Base-by-base conservation (phyloP, 2,113 vertebrate genomes). In the Beaufortia kweichowensis region DNA sequence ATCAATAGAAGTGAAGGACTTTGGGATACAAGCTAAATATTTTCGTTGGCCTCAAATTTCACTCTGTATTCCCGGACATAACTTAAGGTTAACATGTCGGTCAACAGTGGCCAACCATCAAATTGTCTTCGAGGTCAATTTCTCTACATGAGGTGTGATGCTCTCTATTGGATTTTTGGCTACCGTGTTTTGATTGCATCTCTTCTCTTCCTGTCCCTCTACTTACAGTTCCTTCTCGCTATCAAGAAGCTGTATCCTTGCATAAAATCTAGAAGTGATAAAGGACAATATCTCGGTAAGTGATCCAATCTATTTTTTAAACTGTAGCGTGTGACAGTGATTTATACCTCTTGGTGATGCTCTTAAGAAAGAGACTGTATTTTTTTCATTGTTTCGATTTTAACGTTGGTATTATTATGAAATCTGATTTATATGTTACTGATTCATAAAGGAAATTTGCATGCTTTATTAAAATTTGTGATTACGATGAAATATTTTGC, bases 241-340 rank as follows among this genome's bases (percentile, higher is more conserved):
- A 86, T 86, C 87, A 64, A 87, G 88, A 84, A 81, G 76, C 85
- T 21, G 70, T 69, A 85, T 82, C 77, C 82, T 84, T 87, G 81
- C 83, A 78, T 86, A 81, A 84, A 69, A 80, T 87, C 83, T 87
- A 74, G 84, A 75, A 84, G 78, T 90, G 77, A 89, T 87, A 90
- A 85, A 83, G 83, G 77, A 76, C 88, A 72, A 80, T 86, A 83
- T 87, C 77, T 10, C 79, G 92, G 93, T 95, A 86, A 94, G 94
- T 93, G 76, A 80, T n/a, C 19, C 23, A 68, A 19, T 78, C 77
- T 81, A 17, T 79, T 57, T 61, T 50, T 76, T 68, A 21, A 63
- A 71, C 63, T 26, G 67, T 46, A 53, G 43, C 21, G 62, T 76
- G 29, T 79, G 76, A 73, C 60, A 46, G 33, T 84, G 79, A 72